Base-by-base conservation (phyloP, 1,140 invertebrate genomes). In the Carposina sasakii region DNA sequence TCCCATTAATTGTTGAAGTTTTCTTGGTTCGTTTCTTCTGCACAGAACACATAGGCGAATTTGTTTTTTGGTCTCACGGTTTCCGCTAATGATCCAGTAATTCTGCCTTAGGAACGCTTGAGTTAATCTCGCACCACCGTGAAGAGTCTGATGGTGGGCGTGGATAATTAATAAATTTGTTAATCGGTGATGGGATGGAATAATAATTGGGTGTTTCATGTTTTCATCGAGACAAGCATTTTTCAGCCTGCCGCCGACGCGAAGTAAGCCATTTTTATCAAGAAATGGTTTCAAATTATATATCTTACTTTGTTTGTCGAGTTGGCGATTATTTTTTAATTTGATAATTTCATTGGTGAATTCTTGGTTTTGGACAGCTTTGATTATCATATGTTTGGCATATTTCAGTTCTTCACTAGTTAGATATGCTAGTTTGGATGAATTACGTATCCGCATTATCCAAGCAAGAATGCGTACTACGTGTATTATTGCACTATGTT, bases 41-140 rank as follows among this genome's bases (percentile, higher is more conserved):
- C 48, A 75, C 28, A 26, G 48, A 0, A 57, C 41, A 22, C 67
- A 71, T 13, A 26, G 15, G 5, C 31, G 31, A 9, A 59, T 8
- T 16, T 30, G 31, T 1, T 24, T 16, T 43, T 52, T 54, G 1
- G 48, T 45, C 3, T 24, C 34, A 9, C 26, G 24, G 9, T 45
- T 51, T 1, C 56, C 48, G 5, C 48, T 28, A 24, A 57, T 17
- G n/a, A 67, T 60, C 67, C 68, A 72, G 49, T 55, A 72, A 22
- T 52, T 52, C 22, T 60, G 22, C 5, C 66, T 10, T n/a, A 74
- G 31, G 8, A 48, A 21, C 8, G 52, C 16, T 19, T 59, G 39
- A 2, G 62, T 57, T 5, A 61, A 19, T 3, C 60, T 56, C 6
- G 57, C 36, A 17, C 61, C 63, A 4, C 54, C 65, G 36, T 76